Conservation (phyloP, 2,113 vertebrate species). For the Lophotis ruficrista region DNA sequence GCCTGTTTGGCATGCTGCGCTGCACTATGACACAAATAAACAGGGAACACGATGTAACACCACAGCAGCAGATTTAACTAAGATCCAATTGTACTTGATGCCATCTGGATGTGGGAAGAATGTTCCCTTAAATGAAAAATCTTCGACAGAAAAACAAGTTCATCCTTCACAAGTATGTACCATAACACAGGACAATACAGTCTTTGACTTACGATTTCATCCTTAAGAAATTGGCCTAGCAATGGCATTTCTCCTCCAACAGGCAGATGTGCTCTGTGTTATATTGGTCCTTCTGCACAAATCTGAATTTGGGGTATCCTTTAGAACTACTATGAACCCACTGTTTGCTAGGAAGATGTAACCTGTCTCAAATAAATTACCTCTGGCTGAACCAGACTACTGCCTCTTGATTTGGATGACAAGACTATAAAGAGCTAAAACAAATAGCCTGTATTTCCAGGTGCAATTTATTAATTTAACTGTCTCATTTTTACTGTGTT, state of each 20-base stretch:
- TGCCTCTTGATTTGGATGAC: background rate
- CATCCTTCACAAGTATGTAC: background rate
- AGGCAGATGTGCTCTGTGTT: background rate
- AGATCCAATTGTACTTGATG: conserved; percentile 17
- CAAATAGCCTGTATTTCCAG: background rate
- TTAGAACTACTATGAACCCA: background rate
- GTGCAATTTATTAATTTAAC: background rate
- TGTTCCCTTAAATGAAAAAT: conserved; percentile 3
- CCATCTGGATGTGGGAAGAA: conserved; percentile 34
- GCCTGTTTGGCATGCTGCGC: background rate
- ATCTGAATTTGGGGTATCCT: background rate
- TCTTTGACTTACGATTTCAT: conserved; percentile 8
- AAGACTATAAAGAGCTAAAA: background rate
- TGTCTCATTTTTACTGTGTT: background rate
- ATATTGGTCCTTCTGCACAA: background rate
- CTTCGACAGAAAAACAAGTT: background rate
- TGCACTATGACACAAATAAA: background rate
- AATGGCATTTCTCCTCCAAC: background rate
- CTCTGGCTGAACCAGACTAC: background rate
- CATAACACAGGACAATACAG: background rate
- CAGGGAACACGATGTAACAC: conserved; percentile 16
- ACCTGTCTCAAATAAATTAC: background rate
- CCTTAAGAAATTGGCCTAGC: background rate
- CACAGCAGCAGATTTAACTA: conserved; percentile 14
- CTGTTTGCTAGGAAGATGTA: background rate